A percentile compares a stretch with the other conserved stretches of the same genome.
Conservation (phyloP, 2,888 invertebrate genomes). For the Thecocarcelia acutangulata region DNA sequence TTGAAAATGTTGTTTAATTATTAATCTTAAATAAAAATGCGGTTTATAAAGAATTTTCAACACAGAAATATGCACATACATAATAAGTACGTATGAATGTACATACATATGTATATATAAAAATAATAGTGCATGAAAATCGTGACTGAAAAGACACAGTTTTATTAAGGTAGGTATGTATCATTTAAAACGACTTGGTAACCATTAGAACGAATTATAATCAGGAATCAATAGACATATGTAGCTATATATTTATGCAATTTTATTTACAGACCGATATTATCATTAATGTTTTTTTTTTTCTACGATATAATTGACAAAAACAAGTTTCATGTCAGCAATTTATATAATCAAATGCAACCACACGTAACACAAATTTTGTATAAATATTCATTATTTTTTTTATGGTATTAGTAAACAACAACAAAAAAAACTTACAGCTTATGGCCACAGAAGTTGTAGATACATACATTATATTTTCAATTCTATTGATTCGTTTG, state of each 20-base stretch:
- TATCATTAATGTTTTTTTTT: not conserved
- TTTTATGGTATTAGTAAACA: constrained; percentile 5
- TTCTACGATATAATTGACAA: constrained; percentile 27
- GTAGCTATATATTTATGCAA: constrained; percentile 33
- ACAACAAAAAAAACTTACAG: constrained; percentile 39
- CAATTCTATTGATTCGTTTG: constrained; percentile 49
- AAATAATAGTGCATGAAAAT: constrained; percentile 35
- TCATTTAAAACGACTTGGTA: not conserved
- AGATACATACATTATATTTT: too few species aligned
- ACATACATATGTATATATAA: not conserved
- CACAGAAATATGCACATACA: too few species aligned
- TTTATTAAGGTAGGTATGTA: not conserved
- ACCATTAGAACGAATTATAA: not conserved
- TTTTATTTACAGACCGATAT: constrained; percentile 27
- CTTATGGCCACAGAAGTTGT: constrained; percentile 38
- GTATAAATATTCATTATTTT: constrained; percentile 30
- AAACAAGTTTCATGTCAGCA: constrained; percentile 42
- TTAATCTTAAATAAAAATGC: too few species aligned
- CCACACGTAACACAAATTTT: constrained; percentile 7
- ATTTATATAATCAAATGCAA: constrained; percentile 27
- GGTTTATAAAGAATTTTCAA: too few species aligned
- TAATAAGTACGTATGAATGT: too few species aligned
- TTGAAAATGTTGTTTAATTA: too few species aligned
- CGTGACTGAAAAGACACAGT: constrained; percentile 59
- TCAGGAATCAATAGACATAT: constrained; percentile 11